These are phyloP conservation scores for Hermetia illucens DNA, from an alignment of 1,140 invertebrate genomes.

Conservation along the genomic window DNA sequence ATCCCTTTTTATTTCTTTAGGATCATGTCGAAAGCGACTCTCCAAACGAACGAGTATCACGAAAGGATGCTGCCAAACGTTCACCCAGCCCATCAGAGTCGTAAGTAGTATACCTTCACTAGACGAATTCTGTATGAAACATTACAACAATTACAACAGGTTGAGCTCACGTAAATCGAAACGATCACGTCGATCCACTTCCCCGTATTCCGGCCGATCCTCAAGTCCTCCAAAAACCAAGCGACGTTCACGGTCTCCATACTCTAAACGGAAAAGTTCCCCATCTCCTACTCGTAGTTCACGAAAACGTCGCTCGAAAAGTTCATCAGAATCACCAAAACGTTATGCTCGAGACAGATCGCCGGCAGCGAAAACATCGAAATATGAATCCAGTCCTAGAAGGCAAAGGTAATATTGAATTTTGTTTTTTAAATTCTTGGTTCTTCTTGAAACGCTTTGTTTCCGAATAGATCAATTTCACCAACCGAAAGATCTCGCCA, in stretches of 20 bases:
- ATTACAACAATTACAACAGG: too few relatives aligned
- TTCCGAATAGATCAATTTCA: constrained; percentile 1
- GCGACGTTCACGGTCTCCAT: constrained; percentile 23
- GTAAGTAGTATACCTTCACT: neutral
- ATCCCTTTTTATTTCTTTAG: too few relatives aligned
- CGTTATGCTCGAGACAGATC: constrained; percentile 14
- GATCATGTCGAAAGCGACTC: neutral
- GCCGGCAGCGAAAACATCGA: constrained; percentile 11
- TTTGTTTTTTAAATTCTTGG: neutral
- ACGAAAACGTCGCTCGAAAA: constrained; percentile 19
- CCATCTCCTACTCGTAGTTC: constrained; percentile 13
- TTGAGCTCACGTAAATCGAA: constrained; percentile 2
- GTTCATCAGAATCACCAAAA: constrained; percentile 20
- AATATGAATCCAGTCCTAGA: constrained; percentile 11
- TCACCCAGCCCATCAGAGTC: neutral
- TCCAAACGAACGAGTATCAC: neutral
- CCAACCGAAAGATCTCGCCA: neutral
- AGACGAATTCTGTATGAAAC: neutral
- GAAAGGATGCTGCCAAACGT: neutral
- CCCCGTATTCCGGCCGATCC: constrained; percentile 9
- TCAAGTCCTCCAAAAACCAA: constrained; percentile 9
- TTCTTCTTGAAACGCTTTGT: neutral
- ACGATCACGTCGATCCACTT: constrained; percentile 3
- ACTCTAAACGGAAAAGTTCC: constrained; percentile 5
- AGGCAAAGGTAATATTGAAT: neutral